phyloP scores from a whole-genome alignment of 2,113 vertebrate genomes.

The Zapornia atra region DNA sequence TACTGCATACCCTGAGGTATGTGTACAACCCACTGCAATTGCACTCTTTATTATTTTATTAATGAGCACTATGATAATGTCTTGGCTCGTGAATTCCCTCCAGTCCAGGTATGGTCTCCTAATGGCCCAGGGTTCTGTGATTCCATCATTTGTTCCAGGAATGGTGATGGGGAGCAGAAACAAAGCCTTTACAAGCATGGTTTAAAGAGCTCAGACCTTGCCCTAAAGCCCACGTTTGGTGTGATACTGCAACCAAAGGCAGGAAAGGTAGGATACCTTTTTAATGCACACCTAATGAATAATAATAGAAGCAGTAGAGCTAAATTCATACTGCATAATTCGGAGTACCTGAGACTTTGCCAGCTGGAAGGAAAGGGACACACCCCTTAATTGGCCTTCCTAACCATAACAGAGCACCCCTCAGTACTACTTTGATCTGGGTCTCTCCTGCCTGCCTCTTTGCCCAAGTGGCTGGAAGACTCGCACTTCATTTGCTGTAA shows the following conservation, averaged over 20 bases:
- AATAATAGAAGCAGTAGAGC: not conserved
- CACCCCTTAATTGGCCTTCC: not conserved
- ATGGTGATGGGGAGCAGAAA: not conserved
- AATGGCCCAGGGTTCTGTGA: not conserved
- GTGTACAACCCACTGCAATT: slow-evolving; percentile 46
- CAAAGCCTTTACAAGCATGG: not conserved
- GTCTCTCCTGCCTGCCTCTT: not conserved
- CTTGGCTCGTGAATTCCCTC: slow-evolving; percentile 34
- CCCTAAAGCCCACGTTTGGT: not conserved
- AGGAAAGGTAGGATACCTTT: not conserved
- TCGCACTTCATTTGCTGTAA: not conserved
- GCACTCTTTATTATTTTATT: slow-evolving; percentile 57
- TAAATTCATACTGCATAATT: slow-evolving; percentile 3
- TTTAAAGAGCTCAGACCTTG: not conserved
- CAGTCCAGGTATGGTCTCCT: not conserved
- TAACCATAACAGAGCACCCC: not conserved
- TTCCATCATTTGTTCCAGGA: not conserved
- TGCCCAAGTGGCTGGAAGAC: not conserved
- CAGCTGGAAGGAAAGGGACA: not conserved
- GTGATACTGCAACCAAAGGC: not conserved
- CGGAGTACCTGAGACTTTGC: not conserved
- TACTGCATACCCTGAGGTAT: slow-evolving; percentile 59
- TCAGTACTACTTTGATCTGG: slow-evolving; percentile 3
- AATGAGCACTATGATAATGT: slow-evolving; percentile 53
- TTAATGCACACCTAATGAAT: not conserved